Base-by-base conservation (phyloP, 2,888 invertebrate species). In the Rhagonycha lutea region DNA sequence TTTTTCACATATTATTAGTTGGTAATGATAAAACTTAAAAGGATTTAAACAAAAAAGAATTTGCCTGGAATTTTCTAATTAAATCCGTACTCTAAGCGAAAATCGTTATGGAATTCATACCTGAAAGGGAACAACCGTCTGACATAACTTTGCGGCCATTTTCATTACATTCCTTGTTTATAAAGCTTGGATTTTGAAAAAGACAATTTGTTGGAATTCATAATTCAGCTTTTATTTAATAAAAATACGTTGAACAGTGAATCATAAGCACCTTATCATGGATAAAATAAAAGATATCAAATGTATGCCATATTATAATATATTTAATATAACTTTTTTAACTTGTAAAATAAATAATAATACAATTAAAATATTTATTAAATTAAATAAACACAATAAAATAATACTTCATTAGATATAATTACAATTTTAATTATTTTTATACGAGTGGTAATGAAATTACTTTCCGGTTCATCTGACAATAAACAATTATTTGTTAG, bases 71-170 rank as follows among this genome's bases (percentile, higher is more conserved):
- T 86, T 86, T 85, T 86, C 85, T 86, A 85, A 86, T 86, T 86
- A 86, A 86, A 85, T 85, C 84, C 84, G 83, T 83, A 81, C 81
- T 82, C 82, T 81, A 82, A 81, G 83, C 83, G 84, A 84, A 85
- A 84, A 84, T 84, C 84, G 85, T 85, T 85, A 84, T 85, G 86
- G 85, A 86, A 86, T 86, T 86, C 85, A 86, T 86, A 86, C 86
- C 86, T 86, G 86, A 85, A 83, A 85, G 85, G 83, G 83, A 85
- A 85, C 85, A 86, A 85, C 84, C 86, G 86, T 84, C 86, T 85
- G 86, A 86, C 85, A 86, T 86, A 85, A 83, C 85, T 84, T 81
- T 81, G 85, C 84, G 84, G 85, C 83, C 82, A 84, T 83, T 85
- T 84, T 84, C 84, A 84, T 85, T 85, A 81, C 85, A 85, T 85